Base-by-base conservation (phyloP, 2,888 invertebrate species). In the Acleris holmiana region DNA sequence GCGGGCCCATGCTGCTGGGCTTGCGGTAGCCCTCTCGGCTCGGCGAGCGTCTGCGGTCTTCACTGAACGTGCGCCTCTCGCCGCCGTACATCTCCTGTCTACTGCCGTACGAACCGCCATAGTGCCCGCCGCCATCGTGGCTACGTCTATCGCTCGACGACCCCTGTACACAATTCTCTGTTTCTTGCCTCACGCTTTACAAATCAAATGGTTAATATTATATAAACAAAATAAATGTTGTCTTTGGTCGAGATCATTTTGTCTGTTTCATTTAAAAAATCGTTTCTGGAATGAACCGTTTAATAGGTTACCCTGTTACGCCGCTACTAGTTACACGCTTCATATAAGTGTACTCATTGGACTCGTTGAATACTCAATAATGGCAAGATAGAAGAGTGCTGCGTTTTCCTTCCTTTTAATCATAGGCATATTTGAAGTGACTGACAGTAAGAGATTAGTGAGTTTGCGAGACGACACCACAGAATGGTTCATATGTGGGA, bases 1-100 rank as follows among this genome's bases (percentile, higher is more conserved):
- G 93, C 79, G 92, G 93, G 66, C 89, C 88, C 89, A 91, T 91
- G 75, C 86, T 88, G 79, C 88, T 83, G 71, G 87, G 77, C 84
- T 91, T 91, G 86, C 91, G 91, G 83, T 88, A 89, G 74, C 82
- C 82, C 67, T 91, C 92, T 75, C 93, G 85, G 73, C 86, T 84
- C 71, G 93, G 93, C 74, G 93, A 94, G 71, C 94, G 93, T 73
- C 94, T 86, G 69, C 94, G 86, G 70, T 94, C 94, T 71, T 93
- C 90, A 74, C 87, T 88, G 77, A 89, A 92, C 73, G 91, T 88
- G 75, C 93, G 83, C 75, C 93, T 83, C 78, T 92, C 93, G 79
- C 88, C 79, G 79, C 84, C 78, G 81, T 93, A 93, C 83, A 88
- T 88, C 68, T 94, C 94, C 88, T 94, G 94, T 76, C 94, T 93